Conservation (phyloP, 35 echinoderm and acorn worm genomes). For the Nesometra sesokonis region DNA sequence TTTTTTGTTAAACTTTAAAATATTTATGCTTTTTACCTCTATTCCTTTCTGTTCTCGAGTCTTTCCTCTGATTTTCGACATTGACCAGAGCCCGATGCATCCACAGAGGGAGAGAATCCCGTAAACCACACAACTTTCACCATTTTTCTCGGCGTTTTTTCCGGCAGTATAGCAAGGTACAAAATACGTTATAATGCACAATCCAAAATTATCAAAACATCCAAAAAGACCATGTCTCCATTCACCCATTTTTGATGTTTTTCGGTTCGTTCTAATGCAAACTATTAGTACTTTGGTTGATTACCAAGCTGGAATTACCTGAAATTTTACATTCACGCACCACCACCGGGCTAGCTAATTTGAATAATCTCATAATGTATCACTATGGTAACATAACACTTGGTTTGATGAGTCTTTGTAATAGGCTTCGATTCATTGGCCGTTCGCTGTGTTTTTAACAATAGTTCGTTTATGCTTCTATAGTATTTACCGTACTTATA, state of each 20-base stretch:
- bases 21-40: conserved; percentile 42
- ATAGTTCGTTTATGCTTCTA: no score
- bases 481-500: no score
- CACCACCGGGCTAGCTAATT: not conserved
- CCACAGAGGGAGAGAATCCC: conserved; percentile 42
- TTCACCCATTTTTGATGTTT: conserved; percentile 41
- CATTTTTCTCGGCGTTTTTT: conserved; percentile 48
- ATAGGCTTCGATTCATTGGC: no score
- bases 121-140: conserved; percentile 48
- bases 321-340: not conserved
- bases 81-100: conserved; percentile 56
- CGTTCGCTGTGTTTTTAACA: no score
- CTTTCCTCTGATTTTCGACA: conserved; percentile 53
- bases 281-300: not conserved
- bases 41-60: conserved; percentile 57
- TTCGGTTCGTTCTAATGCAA: not conserved
- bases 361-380: not conserved
- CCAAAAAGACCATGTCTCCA: conserved; percentile 61
- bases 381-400: not conserved
- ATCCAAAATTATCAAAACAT: conserved; percentile 64
- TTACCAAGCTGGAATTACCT: not conserved
- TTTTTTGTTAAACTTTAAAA: no score
- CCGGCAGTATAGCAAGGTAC: conserved; percentile 60
- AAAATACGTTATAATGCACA: conserved; percentile 65
- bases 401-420: not conserved